These are phyloP conservation scores for Pollenia griseotomentosa DNA, from an alignment of 2,888 invertebrate species.

Conservation along the genomic window DNA sequence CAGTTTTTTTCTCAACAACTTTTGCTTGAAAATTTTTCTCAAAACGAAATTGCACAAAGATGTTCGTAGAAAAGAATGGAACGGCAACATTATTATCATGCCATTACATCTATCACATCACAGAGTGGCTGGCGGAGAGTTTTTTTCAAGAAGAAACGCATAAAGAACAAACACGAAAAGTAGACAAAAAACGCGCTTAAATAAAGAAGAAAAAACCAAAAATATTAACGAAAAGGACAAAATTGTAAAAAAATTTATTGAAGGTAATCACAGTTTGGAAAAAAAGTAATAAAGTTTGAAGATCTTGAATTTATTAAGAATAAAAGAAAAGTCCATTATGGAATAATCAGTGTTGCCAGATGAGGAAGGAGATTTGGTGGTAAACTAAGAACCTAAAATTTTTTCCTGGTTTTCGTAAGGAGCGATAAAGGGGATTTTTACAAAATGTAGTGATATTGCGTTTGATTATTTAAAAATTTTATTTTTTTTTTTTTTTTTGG, in stretches of 20 bases:
- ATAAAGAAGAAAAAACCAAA: neutral
- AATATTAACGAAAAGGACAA: neutral
- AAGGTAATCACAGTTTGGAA: slow-evolving; percentile 21
- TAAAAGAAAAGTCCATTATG: too few relatives aligned
- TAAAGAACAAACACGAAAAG: neutral
- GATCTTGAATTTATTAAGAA: too few relatives aligned
- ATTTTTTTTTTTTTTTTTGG: too few relatives aligned
- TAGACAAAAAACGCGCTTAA: neutral
- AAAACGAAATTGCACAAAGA: slow-evolving; percentile 22
- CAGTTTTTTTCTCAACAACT: neutral
- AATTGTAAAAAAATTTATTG: slow-evolving; percentile 29
- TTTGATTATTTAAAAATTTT: too few relatives aligned
- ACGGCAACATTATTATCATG: slow-evolving; percentile 45
- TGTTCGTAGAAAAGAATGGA: slow-evolving; percentile 7
- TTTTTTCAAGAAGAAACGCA: neutral
- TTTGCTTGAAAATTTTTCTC: slow-evolving; percentile 9
- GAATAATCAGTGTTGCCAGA: too few relatives aligned
- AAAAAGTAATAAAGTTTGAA: too few relatives aligned
- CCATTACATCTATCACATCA: slow-evolving; percentile 20
- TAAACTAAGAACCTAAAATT: too few relatives aligned
- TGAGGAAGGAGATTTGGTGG: too few relatives aligned
- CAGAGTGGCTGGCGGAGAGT: neutral
- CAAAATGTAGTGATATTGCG: too few relatives aligned
- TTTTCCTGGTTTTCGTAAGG: too few relatives aligned
- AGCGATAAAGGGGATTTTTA: too few relatives aligned